Conservation (phyloP, 2,888 invertebrate species). For the Tenthredo amoena region DNA sequence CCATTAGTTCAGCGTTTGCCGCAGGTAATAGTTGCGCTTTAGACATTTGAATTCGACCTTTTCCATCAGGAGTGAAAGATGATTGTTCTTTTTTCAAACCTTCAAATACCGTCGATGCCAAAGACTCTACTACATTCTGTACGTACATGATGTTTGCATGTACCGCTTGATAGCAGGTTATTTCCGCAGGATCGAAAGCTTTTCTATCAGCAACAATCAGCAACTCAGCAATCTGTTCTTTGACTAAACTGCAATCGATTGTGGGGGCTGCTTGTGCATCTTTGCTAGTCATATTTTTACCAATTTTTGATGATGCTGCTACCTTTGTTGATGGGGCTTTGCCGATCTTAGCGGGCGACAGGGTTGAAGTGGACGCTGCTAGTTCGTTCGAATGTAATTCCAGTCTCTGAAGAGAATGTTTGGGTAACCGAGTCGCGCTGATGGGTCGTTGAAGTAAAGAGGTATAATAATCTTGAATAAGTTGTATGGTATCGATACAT, state of each 20-base stretch:
- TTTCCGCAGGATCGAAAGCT: constrained; percentile 32
- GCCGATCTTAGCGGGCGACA: neutral
- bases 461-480: constrained; percentile 78
- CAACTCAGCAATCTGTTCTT: constrained; percentile 57
- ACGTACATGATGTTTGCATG: constrained; percentile 59
- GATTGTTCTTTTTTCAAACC: constrained; percentile 35
- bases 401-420: constrained; percentile 54
- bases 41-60: constrained; percentile 47
- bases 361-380: neutral
- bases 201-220: constrained; percentile 49
- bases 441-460: constrained; percentile 67
- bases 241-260: constrained; percentile 54
- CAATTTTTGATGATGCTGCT: neutral
- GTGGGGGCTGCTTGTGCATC: constrained; percentile 23
- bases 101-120: constrained; percentile 50
- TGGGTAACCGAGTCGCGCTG: constrained; percentile 51
- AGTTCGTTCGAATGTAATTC: constrained; percentile 12
- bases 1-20: constrained; percentile 19
- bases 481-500: constrained; percentile 76
- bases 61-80: constrained; percentile 23
- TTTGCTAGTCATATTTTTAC: constrained; percentile 41
- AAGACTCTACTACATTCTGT: constrained; percentile 57
- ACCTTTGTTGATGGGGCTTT: constrained; percentile 49
- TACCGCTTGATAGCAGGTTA: constrained; percentile 57
- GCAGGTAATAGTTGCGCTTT: constrained; percentile 10